Percentiles rank a stretch among this genome's conserved stretches.
Evolutionary conservation across 1,140 invertebrate species (phyloP).

Genomic region (Neodiprion fabricii): DNA sequence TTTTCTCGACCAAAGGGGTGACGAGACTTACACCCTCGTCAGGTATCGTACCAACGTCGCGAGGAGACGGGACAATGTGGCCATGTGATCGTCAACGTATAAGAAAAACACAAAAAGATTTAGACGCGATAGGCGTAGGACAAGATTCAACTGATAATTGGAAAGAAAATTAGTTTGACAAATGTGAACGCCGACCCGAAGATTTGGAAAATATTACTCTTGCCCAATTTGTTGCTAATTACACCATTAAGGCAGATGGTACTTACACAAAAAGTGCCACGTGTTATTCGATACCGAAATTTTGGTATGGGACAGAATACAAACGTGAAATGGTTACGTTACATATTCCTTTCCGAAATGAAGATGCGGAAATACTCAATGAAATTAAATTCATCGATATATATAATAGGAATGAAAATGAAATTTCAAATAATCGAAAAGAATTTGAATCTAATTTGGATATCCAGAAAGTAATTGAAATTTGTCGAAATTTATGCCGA

Average conservation of each 20-base stretch:
- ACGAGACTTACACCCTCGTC: too few species aligned
- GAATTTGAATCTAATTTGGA: slow-evolving; percentile 21
- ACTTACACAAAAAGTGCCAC: neutral
- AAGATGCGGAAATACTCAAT: slow-evolving; percentile 38
- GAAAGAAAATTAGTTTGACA: slow-evolving; percentile 42
- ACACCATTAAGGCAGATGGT: neutral
- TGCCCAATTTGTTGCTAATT: neutral
- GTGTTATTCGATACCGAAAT: slow-evolving; percentile 24
- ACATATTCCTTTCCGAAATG: slow-evolving; percentile 44
- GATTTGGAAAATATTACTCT: slow-evolving; percentile 33
- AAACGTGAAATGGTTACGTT: slow-evolving; percentile 45
- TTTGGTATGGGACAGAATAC: slow-evolving; percentile 36
- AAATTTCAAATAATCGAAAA: slow-evolving; percentile 14
- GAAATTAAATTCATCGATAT: slow-evolving; percentile 39
- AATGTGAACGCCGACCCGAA: slow-evolving; percentile 38
- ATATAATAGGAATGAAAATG: slow-evolving; percentile 23
- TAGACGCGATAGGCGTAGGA: slow-evolving; percentile 25
- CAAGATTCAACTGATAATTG: slow-evolving; percentile 36
- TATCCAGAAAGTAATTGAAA: slow-evolving; percentile 18
- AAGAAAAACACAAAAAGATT: slow-evolving; percentile 31
- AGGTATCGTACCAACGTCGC: too few species aligned
- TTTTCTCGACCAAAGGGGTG: too few species aligned
- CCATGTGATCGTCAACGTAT: slow-evolving; percentile 46
- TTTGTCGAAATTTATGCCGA: slow-evolving; percentile 17
- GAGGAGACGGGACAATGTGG: too few species aligned